Conservation (phyloP, 2,797 vertebrate species). For the Cuniculus paca region DNA sequence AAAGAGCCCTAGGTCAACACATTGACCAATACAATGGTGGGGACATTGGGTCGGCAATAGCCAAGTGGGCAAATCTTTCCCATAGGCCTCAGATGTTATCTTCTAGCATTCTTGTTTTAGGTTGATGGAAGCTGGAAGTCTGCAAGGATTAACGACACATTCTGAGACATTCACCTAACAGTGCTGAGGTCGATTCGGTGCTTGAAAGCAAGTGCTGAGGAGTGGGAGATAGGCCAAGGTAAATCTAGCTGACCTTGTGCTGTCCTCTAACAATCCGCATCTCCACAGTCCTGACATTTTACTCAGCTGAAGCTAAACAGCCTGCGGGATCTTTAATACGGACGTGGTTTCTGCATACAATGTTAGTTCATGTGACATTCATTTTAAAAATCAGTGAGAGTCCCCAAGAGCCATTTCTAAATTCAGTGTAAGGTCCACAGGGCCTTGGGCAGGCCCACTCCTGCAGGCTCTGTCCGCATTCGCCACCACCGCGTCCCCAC, state of each 20-base stretch:
- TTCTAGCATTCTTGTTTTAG: not conserved
- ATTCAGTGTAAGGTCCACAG: not conserved
- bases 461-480: too few relatives aligned
- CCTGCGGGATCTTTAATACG: not conserved
- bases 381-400: not conserved
- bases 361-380: not conserved
- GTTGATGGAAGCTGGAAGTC: not conserved
- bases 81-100: not conserved
- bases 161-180: not conserved
- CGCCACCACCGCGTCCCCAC: not conserved
- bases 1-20: not conserved
- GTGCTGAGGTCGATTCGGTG: not conserved
- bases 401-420: not conserved
- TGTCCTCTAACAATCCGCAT: rapidly evolving
- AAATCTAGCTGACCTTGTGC: not conserved
- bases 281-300: not conserved
- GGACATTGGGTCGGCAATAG: not conserved
- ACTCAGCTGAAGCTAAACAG: not conserved
- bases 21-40: not conserved
- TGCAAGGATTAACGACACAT: not conserved
- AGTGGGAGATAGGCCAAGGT: too few relatives aligned
- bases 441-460: rapidly evolving
- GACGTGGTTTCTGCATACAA: not conserved
- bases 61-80: not conserved
- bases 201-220: not conserved